A percentile compares a stretch with the other conserved stretches of the same genome.
These are phyloP conservation scores for Ophion obscuratus DNA, from an alignment of 2,888 invertebrate species.

Conservation along the genomic window DNA sequence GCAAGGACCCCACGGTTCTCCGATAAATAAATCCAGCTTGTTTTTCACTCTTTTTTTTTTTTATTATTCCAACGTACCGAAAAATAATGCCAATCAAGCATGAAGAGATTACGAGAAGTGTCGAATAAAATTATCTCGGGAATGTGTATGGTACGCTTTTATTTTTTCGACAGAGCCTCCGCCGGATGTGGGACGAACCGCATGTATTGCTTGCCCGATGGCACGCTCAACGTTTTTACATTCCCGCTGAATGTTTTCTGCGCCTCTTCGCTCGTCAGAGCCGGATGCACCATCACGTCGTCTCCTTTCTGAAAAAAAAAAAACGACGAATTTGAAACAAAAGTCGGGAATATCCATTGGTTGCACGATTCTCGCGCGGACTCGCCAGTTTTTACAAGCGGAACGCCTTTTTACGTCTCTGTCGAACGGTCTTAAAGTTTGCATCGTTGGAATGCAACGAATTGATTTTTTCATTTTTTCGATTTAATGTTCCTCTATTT, in stretches of 20 bases:
- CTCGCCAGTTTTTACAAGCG: too few relatives aligned
- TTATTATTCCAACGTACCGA: constrained; percentile 67
- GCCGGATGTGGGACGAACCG: constrained; percentile 88
- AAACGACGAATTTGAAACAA: not conserved
- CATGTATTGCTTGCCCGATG: constrained; percentile 94
- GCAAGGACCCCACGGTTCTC: not conserved
- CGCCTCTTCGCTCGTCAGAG: constrained; percentile 89
- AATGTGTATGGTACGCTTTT: constrained; percentile 65
- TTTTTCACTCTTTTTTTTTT: not conserved
- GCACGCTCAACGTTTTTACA: constrained; percentile 88
- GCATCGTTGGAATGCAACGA: too few relatives aligned
- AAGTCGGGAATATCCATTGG: too few relatives aligned
- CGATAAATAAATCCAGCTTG: not conserved
- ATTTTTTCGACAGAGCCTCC: constrained; percentile 65
- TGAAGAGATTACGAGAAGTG: not conserved
- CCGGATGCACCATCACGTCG: constrained; percentile 95
- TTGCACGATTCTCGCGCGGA: too few relatives aligned
- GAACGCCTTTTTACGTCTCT: too few relatives aligned
- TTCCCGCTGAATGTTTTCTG: constrained; percentile 89
- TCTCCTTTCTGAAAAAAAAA: constrained; percentile 89
- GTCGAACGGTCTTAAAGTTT: too few relatives aligned
- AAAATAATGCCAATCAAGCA: constrained; percentile 10
- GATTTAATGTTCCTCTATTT: too few relatives aligned
- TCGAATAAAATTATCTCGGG: constrained; percentile 4
- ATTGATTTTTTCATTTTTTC: too few relatives aligned